A percentile compares a stretch with the other conserved stretches of the same genome.
phyloP scores from a whole-genome alignment of 2,113 vertebrate species.

The Proteles cristata region DNA sequence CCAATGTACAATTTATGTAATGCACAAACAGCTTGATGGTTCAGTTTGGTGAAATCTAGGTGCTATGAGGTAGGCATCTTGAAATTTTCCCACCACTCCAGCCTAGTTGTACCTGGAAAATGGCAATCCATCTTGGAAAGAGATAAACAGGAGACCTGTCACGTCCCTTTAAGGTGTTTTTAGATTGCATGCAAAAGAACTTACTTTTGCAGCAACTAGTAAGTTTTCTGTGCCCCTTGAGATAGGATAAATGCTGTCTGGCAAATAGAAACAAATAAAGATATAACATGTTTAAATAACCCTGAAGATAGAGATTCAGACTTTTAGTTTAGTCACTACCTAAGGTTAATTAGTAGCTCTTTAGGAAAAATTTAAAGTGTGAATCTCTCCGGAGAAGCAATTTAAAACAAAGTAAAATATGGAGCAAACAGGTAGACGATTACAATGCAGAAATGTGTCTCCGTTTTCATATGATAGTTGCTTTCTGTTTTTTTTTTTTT shows the following conservation, averaged over 20 bases:
- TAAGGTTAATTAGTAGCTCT: background rate
- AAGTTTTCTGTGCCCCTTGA: background rate
- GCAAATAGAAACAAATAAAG: constrained; percentile 46
- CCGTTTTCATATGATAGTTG: background rate
- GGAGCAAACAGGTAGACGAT: background rate
- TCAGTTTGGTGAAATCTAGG: background rate
- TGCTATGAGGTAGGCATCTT: background rate
- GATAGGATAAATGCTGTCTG: background rate
- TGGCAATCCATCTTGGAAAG: background rate
- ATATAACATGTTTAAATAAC: background rate
- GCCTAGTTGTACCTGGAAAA: background rate
- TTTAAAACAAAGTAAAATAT: constrained; percentile 11
- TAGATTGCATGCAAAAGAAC: background rate
- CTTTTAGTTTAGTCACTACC: background rate
- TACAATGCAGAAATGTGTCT: background rate
- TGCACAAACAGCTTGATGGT: background rate
- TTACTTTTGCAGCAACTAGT: background rate
- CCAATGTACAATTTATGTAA: constrained; percentile 16
- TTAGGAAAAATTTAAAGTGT: background rate
- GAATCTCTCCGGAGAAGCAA: background rate
- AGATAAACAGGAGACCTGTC: background rate
- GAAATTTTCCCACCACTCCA: background rate
- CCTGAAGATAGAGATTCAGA: background rate
- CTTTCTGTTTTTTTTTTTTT: constrained; percentile 37
- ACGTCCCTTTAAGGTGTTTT: background rate